Evolutionary conservation across 1,140 invertebrate genomes (phyloP).

Genomic region (Atta cephalotes): DNA sequence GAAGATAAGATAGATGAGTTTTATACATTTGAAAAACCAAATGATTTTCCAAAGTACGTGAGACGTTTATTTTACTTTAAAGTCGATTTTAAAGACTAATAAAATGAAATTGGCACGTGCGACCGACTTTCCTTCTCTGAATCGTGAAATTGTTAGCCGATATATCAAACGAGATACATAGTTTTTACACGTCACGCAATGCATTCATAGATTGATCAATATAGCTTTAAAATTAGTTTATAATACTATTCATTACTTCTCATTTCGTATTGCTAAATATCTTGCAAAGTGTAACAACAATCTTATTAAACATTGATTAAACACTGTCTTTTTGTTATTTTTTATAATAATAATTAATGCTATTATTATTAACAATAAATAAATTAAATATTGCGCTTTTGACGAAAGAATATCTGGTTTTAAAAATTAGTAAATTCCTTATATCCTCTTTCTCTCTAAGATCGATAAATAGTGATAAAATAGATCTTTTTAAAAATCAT

Average conservation of each 20-base stretch:
- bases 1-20: conserved; percentile 1
- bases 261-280: conserved; percentile 9
- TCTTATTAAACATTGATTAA: background rate
- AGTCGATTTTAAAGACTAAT: conserved; percentile 20
- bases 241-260: conserved; percentile 9
- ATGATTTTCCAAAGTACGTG: background rate
- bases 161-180: background rate
- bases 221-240: conserved; percentile 28
- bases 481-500: background rate
- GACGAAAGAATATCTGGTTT: background rate
- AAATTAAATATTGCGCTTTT: background rate
- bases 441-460: background rate
- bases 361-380: background rate
- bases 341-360: background rate
- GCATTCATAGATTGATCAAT: conserved; percentile 37
- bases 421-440: background rate
- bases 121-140: conserved; percentile 42
- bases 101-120: conserved; percentile 4
- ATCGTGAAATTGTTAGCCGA: conserved; percentile 20
- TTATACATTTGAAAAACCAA: background rate
- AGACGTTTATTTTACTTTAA: conserved; percentile 21
- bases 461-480: background rate
- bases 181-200: conserved; percentile 34
- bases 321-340: background rate
- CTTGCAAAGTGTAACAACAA: background rate